Evolutionary conservation across 1,140 invertebrate species (phyloP).

Genomic region (Zaprionus gabonicus): DNA sequence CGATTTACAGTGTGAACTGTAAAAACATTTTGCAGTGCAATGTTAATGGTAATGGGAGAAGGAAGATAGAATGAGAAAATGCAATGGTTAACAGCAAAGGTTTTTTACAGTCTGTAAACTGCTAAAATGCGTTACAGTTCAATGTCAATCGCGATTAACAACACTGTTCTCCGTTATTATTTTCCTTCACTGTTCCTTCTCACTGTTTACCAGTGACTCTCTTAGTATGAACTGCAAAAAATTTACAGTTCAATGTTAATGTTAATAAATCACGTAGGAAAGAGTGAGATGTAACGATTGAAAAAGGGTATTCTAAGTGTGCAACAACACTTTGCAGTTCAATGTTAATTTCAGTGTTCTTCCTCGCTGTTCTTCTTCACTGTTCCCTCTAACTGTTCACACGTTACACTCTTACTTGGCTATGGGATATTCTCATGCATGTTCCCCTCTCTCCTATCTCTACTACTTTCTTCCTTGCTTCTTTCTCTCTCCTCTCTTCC

Average conservation of each 20-base stretch:
- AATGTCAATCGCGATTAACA: background rate
- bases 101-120: background rate
- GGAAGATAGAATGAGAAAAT: background rate
- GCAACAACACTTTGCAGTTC: conserved; percentile 1
- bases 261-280: no score
- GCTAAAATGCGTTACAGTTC: background rate
- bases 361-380: no score
- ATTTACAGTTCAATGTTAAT: no score
- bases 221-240: no score
- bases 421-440: background rate
- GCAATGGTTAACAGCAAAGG: background rate
- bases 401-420: no score
- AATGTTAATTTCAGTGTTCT: background rate
- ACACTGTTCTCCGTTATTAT: no score
- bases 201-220: no score
- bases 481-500: background rate
- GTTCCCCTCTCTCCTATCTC: background rate
- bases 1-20: background rate
- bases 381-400: no score
- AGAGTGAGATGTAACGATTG: no score
- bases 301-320: no score
- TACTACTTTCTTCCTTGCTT: background rate
- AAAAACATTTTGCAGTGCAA: background rate
- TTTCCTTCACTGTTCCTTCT: no score
- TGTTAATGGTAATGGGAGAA: background rate